Base-by-base conservation (phyloP, 1,140 invertebrate species). In the Bombus terrestris region DNA sequence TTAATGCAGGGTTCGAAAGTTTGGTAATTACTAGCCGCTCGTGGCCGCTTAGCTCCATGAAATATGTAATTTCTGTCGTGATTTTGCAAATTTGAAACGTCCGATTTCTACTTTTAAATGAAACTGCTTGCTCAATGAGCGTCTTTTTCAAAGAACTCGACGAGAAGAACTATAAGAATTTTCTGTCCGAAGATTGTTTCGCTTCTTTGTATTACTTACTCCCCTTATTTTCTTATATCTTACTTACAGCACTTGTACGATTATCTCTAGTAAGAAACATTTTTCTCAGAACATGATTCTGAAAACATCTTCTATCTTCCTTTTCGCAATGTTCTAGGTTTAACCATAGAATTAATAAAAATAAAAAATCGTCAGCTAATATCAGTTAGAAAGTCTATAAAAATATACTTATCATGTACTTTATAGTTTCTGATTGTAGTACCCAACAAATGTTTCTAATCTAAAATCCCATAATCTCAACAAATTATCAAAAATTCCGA, bases 1-100 rank as follows among this genome's bases (percentile, higher is more conserved):
- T 32, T 79, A 84, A 84, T 80, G 9, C 15, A 12, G 68, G 83
- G 76, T 84, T 80, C 53, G 83, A 84, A 80, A 80, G 66, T 84
- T 72, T 77, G 83, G 83, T 84, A 72, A 84, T 84, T 59, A 84
- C 76, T 62, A 62, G 68, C 66, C 76, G 66, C 66, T 57, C 35
- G 66, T 53, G 53, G 37, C 39, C 83, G 83, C 66, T 79, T 72
- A 84, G 76, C 28, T 39, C 28, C 64, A 15, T 32, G 66, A 32
- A 80, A 32, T 37, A 62, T 79, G 43, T 47, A 84, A 84, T 84
- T 69, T 80, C 53, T 84, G 47, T 72, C 53, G 39, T 47, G 83
- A 80, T 84, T 79, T 79, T 32, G 39, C 74, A 28, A 80, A 72
- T 62, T 64, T 32, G 22, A 64, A 32, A 25, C 28, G 37, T 73